These are phyloP conservation scores for Macaria liturata DNA, from an alignment of 2,888 invertebrate species.

Conservation along the genomic window DNA sequence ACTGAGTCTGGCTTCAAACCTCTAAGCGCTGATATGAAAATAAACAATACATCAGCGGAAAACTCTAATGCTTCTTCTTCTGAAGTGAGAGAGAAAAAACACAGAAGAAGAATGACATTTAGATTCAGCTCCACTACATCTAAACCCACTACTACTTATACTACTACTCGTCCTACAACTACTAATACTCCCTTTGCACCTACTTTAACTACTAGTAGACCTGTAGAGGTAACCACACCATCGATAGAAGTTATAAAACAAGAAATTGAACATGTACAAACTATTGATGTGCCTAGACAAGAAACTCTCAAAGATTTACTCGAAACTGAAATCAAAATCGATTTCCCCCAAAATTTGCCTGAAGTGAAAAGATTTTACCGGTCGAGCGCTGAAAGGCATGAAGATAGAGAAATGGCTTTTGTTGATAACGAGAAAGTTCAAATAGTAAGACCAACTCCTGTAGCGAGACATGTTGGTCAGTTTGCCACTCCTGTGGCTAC, in stretches of 20 bases:
- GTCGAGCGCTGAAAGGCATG: conserved; percentile 64
- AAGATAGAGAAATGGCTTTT: conserved; percentile 58
- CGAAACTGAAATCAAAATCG: conserved; percentile 50
- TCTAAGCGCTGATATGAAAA: conserved; percentile 58
- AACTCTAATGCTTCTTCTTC: conserved; percentile 45
- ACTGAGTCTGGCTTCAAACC: conserved; percentile 49
- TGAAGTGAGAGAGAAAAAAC: conserved; percentile 56
- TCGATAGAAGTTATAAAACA: conserved; percentile 59
- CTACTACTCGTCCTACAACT: conserved; percentile 39
- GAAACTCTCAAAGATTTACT: conserved; percentile 63
- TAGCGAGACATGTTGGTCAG: conserved; percentile 59
- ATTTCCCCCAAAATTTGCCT: conserved; percentile 46
- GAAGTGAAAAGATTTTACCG: conserved; percentile 67
- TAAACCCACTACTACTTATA: conserved; percentile 36
- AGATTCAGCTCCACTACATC: conserved; percentile 47
- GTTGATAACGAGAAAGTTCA: conserved; percentile 71
- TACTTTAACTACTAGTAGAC: conserved; percentile 34
- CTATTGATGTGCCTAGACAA: conserved; percentile 47
- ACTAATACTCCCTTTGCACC: conserved; percentile 23
- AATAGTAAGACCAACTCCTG: conserved; percentile 65
- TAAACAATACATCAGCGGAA: conserved; percentile 36
- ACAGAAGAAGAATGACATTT: conserved; percentile 65
- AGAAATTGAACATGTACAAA: conserved; percentile 58
- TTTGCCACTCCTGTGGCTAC: conserved; percentile 57
- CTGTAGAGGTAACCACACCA: conserved; percentile 26